These are phyloP conservation scores for Hemicordylus capensis DNA, from an alignment of 2,113 vertebrate species.

Conservation along the genomic window DNA sequence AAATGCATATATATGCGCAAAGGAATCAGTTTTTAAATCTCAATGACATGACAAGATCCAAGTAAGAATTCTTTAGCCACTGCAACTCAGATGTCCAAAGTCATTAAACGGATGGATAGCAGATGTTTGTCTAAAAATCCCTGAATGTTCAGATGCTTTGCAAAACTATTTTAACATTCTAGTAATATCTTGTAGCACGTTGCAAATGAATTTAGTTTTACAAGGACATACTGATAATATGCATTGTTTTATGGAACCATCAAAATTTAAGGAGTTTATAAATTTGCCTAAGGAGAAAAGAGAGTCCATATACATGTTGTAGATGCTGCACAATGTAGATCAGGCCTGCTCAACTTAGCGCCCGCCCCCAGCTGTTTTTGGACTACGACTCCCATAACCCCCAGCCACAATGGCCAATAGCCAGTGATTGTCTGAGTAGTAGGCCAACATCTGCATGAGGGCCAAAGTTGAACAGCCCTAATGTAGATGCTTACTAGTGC, in stretches of 20 bases:
- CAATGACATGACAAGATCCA: constrained; percentile 33
- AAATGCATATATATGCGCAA: constrained; percentile 56
- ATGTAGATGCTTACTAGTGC: too few relatives aligned
- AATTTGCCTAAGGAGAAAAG: constrained; percentile 1
- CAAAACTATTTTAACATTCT: constrained; percentile 27
- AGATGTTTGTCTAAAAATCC: constrained; percentile 31
- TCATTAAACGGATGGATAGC: constrained; percentile 53
- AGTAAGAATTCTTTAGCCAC: constrained; percentile 54
- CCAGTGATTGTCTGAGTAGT: background rate
- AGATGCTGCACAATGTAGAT: too few relatives aligned
- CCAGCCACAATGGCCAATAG: too few relatives aligned
- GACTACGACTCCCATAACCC: too few relatives aligned
- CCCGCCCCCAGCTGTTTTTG: too few relatives aligned
- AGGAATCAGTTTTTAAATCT: constrained; percentile 5
- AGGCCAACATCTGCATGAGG: too few relatives aligned
- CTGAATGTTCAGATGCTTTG: constrained; percentile 33
- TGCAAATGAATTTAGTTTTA: background rate
- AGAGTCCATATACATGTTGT: background rate
- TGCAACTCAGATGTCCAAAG: constrained; percentile 46
- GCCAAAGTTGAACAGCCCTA: too few relatives aligned
- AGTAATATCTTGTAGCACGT: constrained; percentile 37
- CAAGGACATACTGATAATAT: constrained; percentile 45
- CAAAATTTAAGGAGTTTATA: constrained; percentile 11
- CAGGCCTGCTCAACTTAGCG: too few relatives aligned
- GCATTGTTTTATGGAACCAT: constrained; percentile 2